Evolutionary conservation across 2,797 vertebrate genomes (phyloP).

Genomic region (Epinephelus malabaricus): DNA sequence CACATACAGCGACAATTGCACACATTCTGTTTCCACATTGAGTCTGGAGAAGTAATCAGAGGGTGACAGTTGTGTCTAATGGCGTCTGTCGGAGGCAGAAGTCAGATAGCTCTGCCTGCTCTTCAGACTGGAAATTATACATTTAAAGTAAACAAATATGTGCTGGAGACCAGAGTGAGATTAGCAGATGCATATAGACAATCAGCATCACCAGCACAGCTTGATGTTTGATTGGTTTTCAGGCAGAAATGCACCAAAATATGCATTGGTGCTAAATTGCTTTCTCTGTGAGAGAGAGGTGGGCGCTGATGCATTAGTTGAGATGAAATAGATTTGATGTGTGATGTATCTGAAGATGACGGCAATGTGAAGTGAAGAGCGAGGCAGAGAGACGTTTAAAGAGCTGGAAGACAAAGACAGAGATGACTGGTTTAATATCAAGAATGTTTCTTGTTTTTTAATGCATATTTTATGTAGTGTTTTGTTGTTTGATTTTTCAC

Average conservation of each 20-base stretch:
- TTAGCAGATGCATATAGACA: constrained; percentile 17
- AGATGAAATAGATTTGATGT: constrained; percentile 50
- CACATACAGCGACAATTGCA: neutral
- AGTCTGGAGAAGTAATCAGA: constrained; percentile 45
- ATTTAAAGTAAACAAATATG: constrained; percentile 12
- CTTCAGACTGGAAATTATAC: constrained; percentile 34
- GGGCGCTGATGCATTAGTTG: constrained; percentile 30
- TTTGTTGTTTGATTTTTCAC: neutral
- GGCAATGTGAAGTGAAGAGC: constrained; percentile 16
- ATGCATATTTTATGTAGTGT: constrained; percentile 52
- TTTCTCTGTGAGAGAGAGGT: constrained; percentile 1
- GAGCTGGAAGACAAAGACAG: neutral
- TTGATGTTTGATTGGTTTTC: constrained; percentile 17
- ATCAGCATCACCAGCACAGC: neutral
- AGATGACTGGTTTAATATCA: constrained; percentile 43
- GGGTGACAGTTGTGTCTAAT: constrained; percentile 42
- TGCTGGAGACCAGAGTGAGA: constrained; percentile 19
- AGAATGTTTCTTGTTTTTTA: constrained; percentile 40
- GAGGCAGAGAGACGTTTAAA: constrained; percentile 3
- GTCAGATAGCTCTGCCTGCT: constrained; percentile 23
- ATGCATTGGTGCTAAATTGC: constrained; percentile 19
- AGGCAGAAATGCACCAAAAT: neutral
- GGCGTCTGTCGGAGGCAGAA: neutral
- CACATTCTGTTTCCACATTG: constrained; percentile 3
- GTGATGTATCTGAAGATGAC: constrained; percentile 24